These are phyloP conservation scores for Acrossocheilus fasciatus DNA, from an alignment of 2,797 vertebrate genomes.

Conservation along the genomic window DNA sequence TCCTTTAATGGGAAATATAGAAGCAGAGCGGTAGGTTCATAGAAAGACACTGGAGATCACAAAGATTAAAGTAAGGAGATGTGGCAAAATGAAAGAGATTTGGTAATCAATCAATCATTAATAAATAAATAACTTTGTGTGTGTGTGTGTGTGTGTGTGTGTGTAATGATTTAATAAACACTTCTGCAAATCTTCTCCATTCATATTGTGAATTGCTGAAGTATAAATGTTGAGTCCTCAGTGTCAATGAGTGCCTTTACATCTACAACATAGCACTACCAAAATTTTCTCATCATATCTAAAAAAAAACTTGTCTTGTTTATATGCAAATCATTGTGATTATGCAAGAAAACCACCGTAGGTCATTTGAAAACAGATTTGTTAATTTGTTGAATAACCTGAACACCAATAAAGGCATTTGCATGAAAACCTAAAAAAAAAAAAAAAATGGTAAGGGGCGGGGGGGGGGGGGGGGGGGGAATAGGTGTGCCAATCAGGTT, in stretches of 20 bases:
- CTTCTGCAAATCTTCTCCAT: background rate
- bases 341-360: background rate
- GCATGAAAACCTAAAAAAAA: background rate
- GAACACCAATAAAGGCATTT: background rate
- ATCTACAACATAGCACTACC: background rate
- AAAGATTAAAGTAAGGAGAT: background rate
- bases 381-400: background rate
- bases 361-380: background rate
- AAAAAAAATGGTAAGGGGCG: background rate
- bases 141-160: background rate
- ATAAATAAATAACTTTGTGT: background rate
- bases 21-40: background rate
- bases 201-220: background rate
- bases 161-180: background rate
- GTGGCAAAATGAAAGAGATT: background rate
- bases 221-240: background rate
- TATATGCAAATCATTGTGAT: background rate
- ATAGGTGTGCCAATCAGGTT: background rate
- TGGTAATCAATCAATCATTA: background rate
- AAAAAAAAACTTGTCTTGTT: background rate
- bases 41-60: background rate
- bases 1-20: too few relatives aligned
- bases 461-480: too few relatives aligned
- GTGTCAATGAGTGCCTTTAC: background rate
- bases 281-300: background rate